These are phyloP conservation scores for Holothuria glaberrima DNA, from an alignment of 35 echinoderm and acorn worm species.

Conservation along the genomic window DNA sequence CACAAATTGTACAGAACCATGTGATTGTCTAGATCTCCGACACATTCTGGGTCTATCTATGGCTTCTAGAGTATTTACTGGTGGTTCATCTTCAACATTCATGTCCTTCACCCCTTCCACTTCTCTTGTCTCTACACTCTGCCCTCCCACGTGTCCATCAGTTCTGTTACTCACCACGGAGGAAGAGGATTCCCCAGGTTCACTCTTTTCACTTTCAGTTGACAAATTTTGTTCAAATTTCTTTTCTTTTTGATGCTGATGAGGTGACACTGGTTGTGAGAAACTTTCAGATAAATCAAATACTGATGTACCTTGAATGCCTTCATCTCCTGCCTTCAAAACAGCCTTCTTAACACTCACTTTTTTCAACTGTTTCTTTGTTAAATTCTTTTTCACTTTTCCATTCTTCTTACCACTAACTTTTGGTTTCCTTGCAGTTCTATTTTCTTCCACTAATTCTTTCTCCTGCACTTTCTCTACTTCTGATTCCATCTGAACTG, in stretches of 20 bases:
- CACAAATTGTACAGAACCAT: not conserved
- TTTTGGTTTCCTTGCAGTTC: constrained; percentile 1
- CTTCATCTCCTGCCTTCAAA: not conserved
- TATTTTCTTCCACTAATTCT: not conserved
- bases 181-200: not conserved
- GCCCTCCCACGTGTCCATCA: not conserved
- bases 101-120: not conserved
- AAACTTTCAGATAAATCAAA: constrained; percentile 61
- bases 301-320: not conserved
- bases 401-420: not conserved
- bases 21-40: constrained; percentile 30
- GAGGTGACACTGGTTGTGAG: constrained; percentile 18
- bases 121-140: not conserved
- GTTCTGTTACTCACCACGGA: not conserved
- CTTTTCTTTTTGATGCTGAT: constrained; percentile 2
- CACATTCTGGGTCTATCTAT: not conserved
- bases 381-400: not conserved
- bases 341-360: not conserved
- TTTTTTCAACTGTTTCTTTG: not conserved
- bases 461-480: not conserved
- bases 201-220: constrained; percentile 56
- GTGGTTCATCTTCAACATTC: not conserved
- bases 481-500: not conserved
- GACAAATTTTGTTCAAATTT: constrained; percentile 49
- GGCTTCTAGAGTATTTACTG: not conserved